These are phyloP conservation scores for Holotrichia oblita DNA, from an alignment of 1,140 invertebrate species.

Conservation along the genomic window DNA sequence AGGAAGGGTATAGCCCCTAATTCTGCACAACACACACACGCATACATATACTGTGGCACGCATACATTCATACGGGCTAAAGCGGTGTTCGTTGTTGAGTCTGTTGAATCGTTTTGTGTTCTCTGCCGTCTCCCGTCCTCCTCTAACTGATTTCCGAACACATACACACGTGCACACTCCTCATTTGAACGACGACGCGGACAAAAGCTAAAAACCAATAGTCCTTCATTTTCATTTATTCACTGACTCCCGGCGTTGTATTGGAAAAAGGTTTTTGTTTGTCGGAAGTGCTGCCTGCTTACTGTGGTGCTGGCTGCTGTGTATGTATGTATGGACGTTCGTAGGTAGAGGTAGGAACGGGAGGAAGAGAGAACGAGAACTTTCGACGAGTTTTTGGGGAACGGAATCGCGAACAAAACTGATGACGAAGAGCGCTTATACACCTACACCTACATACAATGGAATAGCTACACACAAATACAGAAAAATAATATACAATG, in stretches of 20 bases:
- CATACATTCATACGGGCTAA: slow-evolving; percentile 37
- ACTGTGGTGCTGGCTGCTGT: slow-evolving; percentile 24
- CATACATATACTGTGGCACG: too few relatives aligned
- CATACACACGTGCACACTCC: slow-evolving; percentile 35
- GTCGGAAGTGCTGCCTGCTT: slow-evolving; percentile 43
- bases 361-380: not conserved
- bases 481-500: too few relatives aligned
- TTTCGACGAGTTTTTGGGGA: slow-evolving; percentile 45
- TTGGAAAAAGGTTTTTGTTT: slow-evolving; percentile 60
- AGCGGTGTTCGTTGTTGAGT: slow-evolving; percentile 41
- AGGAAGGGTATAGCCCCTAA: not conserved
- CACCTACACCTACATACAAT: too few relatives aligned
- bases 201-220: slow-evolving; percentile 62
- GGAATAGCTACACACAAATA: too few relatives aligned
- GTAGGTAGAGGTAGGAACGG: not conserved
- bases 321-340: slow-evolving; percentile 9
- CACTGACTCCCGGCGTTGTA: slow-evolving; percentile 54
- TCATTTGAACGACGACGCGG: slow-evolving; percentile 55
- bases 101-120: slow-evolving; percentile 53
- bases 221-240: slow-evolving; percentile 62
- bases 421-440: too few relatives aligned
- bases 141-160: slow-evolving; percentile 61
- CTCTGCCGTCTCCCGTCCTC: slow-evolving; percentile 41
- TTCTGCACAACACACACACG: too few relatives aligned
- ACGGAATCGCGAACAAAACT: slow-evolving; percentile 41